Evolutionary conservation across 2,888 invertebrate genomes (phyloP), one percentile per base, ranked within the genome.

Genomic region (Julus scanicus): DNA sequence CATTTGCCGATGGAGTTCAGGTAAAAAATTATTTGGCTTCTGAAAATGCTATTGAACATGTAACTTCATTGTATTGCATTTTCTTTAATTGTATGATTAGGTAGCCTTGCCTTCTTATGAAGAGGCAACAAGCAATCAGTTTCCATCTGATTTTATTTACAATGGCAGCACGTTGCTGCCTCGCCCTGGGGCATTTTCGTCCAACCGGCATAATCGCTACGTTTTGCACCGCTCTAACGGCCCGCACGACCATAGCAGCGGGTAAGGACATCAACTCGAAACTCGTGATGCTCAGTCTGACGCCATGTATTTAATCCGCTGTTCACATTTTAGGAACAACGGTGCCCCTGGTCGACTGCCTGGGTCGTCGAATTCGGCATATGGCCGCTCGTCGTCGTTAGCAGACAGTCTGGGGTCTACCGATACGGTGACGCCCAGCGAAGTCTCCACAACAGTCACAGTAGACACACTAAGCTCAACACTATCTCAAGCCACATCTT

Each of bases 391-490:
- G 84, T 90, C 90, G 89, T 91, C 91, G 44, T 92, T 88, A 6
- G 90, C 90, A 80, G 91, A 91, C 87, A 90, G 90, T 11, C 92
- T 94, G 92, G 94, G 94, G 44, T 94, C 94, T 20, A 93, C 94
- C 44, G 94, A 94, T 90, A 94, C 94, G 6, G 93, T 94, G 90
- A 93, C 93, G 63, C 92, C 93, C 44, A 94, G 93, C 71, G 93
- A 93, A 90, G 93, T 92, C 85, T 94, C 94, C 3, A 94, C 94
- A 5, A 93, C 93, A 17, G 93, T 94, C 63, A 94, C 94, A 8
- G 91, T 94, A 90, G 94, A 94, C 90, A 94, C 94, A 20, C 93
- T 93, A 89, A 94, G 94, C 88, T 92, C 92, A 80, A 91, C 91
- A 57, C 91, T 91, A 17, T 92, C 92, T 48, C 92, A 91, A 87